Evolutionary conservation across 2,113 vertebrate genomes (phyloP).

Genomic region (Thalassoma bifasciatum): DNA sequence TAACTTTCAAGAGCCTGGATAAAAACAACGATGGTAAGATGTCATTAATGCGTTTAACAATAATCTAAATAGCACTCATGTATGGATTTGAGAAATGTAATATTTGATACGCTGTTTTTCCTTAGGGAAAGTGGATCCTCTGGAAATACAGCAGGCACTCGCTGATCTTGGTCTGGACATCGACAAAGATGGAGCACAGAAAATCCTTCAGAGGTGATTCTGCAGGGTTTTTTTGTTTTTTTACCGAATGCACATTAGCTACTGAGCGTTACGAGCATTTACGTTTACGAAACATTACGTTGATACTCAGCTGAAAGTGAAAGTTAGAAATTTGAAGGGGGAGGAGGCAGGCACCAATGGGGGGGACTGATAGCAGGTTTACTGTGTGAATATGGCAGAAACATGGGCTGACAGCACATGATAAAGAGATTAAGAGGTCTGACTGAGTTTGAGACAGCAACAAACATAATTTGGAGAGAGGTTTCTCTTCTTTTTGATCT

Average conservation of each 20-base stretch:
- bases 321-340: neutral
- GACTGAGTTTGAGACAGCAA: neutral
- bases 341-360: constrained; percentile 42
- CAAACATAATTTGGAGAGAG: too few relatives aligned
- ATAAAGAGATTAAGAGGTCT: constrained; percentile 27
- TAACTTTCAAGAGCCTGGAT: constrained; percentile 95
- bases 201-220: constrained; percentile 91
- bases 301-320: neutral
- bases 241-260: neutral
- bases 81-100: neutral
- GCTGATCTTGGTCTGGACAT: constrained; percentile 89
- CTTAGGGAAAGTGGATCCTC: constrained; percentile 89
- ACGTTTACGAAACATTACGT: too few relatives aligned
- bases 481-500: too few relatives aligned
- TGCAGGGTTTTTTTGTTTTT: neutral
- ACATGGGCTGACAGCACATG: constrained; percentile 5
- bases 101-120: constrained; percentile 18
- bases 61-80: too few relatives aligned
- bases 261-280: too few relatives aligned
- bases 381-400: neutral
- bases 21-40: constrained; percentile 92
- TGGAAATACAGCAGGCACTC: constrained; percentile 92
- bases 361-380: constrained; percentile 57
- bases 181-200: constrained; percentile 87
- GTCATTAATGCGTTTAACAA: neutral